Base-by-base conservation (phyloP, 2,113 vertebrate species). In the Cheirogaleus medius region DNA sequence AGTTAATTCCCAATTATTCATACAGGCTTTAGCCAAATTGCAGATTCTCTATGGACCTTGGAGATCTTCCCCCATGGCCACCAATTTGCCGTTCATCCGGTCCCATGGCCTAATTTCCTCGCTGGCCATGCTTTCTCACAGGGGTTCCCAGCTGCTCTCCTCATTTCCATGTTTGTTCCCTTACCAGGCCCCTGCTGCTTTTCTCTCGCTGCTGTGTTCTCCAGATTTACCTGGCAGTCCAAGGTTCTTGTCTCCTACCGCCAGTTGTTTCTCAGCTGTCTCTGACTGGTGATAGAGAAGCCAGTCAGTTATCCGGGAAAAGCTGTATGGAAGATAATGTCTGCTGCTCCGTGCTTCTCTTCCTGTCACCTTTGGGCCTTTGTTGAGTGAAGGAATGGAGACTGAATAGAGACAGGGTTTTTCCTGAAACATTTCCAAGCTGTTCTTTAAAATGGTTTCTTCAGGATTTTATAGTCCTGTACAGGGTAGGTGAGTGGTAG, bases 1-100 rank as follows among this genome's bases (percentile, higher is more conserved):
- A 89, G 95, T 97, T 91, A 94, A 97, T 97, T 97, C 96, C 83
- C 92, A 93, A 92, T 97, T 95, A 84, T 94, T 87, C 93, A 83
- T 90, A 90, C 84, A 32, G 77, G 58, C 86, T 80, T 92, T 47
- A 84, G 89, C 86, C 89, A 95, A 54, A 95, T 94, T 93, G 63
- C 66, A 81, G 86, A 94, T 97, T 95, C 44, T 93, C 83, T 86
- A 14, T 97, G 89, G 96, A 71, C 91, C 85, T 88, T 29, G 68
- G 47, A 71, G 54, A 42, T n/a, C 44, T 37, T 56, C 18, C 54
- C 42, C 27, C 49, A 18, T 5, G 0, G 1, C 25, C 34, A n/a
- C 23, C 29, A 6, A 42, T 68, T 93, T 94, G 47, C 42, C 52
- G 71, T n/a, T 66, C 82, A 34, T 81, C 29, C 1, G 18, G 76